These are phyloP conservation scores for Microplitis demolitor DNA, from an alignment of 1,140 invertebrate species.

Conservation along the genomic window DNA sequence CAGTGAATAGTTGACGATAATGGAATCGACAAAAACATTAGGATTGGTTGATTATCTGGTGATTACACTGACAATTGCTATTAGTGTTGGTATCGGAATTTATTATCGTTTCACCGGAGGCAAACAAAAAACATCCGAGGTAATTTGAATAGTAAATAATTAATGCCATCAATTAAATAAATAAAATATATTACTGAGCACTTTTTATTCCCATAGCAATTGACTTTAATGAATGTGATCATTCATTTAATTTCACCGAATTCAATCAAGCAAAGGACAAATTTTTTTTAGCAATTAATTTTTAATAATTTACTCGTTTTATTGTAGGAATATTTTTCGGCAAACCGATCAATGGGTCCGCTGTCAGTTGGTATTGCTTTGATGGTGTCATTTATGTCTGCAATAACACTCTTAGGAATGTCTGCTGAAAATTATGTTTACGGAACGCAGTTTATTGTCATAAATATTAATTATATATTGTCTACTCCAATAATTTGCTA, in stretches of 20 bases:
- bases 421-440: slow-evolving; percentile 84
- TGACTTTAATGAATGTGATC: background rate
- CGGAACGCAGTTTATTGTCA: slow-evolving; percentile 83
- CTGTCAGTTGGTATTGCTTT: slow-evolving; percentile 83
- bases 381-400: slow-evolving; percentile 95
- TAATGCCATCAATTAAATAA: background rate
- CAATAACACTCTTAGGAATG: slow-evolving; percentile 88
- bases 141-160: slow-evolving; percentile 46
- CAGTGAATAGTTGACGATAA: background rate
- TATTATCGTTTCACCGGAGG: slow-evolving; percentile 86
- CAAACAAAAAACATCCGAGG: slow-evolving; percentile 82
- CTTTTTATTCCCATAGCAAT: background rate
- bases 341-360: slow-evolving; percentile 77
- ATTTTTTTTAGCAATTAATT: too few relatives aligned
- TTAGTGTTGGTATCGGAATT: slow-evolving; percentile 76
- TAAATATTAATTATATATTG: slow-evolving; percentile 81
- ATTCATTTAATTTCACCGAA: background rate
- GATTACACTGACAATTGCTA: slow-evolving; percentile 65
- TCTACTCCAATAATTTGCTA: slow-evolving; percentile 81
- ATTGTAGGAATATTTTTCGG: slow-evolving; percentile 80
- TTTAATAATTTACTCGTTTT: slow-evolving; percentile 22
- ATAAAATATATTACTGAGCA: background rate
- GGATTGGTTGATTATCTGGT: slow-evolving; percentile 69
- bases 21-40: slow-evolving; percentile 40
- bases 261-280: background rate